These are phyloP conservation scores for Mormyrus lacerda DNA, from an alignment of 2,113 vertebrate species.

Conservation along the genomic window DNA sequence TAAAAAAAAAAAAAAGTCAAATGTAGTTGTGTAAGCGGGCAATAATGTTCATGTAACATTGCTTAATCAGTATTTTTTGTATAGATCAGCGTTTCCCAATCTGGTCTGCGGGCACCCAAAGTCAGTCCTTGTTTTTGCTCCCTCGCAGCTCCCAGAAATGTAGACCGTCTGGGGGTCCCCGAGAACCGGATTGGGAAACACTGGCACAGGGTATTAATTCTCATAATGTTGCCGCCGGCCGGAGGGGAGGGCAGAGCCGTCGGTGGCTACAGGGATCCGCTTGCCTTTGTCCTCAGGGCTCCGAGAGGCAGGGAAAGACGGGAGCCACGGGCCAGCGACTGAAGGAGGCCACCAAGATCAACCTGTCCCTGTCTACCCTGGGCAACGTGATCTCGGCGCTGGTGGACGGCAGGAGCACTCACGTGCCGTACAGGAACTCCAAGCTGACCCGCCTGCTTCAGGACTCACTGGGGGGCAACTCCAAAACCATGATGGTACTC, in stretches of 20 bases:
- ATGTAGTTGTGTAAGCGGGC: neutral
- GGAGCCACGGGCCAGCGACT: conserved; percentile 93
- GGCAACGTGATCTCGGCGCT: conserved; percentile 97
- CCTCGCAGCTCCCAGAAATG: neutral
- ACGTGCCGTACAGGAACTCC: conserved; percentile 95
- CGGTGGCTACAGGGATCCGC: neutral
- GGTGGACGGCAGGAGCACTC: conserved; percentile 97
- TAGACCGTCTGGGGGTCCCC: neutral
- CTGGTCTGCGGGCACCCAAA: neutral
- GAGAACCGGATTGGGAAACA: neutral
- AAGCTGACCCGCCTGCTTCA: conserved; percentile 93
- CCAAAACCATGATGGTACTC: conserved; percentile 97
- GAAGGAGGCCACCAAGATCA: conserved; percentile 98
- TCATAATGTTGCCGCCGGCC: neutral
- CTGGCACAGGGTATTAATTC: neutral
- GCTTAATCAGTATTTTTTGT: neutral
- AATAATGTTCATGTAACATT: neutral
- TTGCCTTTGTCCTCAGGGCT: conserved; percentile 66
- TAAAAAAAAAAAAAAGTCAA: neutral
- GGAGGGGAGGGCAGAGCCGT: neutral
- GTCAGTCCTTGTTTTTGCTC: neutral
- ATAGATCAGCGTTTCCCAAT: neutral
- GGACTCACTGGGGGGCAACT: conserved; percentile 95
- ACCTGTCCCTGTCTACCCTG: conserved; percentile 91
- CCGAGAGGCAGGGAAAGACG: conserved; percentile 94